Percentiles rank a stretch among this genome's conserved stretches.
phyloP scores from a whole-genome alignment of 2,797 vertebrate genomes.

The Sternotherus odoratus region DNA sequence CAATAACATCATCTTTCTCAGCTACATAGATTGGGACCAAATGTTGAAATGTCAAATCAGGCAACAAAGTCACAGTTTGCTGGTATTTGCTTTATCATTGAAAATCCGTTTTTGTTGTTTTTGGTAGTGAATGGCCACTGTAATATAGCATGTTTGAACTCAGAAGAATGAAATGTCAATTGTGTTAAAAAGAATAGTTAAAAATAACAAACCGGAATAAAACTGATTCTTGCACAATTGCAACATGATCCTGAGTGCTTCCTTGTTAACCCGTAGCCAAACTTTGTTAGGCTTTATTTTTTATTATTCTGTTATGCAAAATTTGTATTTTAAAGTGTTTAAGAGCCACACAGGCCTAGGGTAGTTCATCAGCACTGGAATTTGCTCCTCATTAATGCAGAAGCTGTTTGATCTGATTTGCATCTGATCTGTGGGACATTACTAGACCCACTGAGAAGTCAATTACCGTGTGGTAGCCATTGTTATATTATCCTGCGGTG shows the following conservation, averaged over 20 bases:
- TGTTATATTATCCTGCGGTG: not conserved
- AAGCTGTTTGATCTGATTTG: conserved; percentile 13
- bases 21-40: conserved; percentile 63
- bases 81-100: conserved; percentile 61
- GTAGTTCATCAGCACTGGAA: not conserved
- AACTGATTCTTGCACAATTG: conserved; percentile 45
- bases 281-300: not conserved
- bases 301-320: not conserved
- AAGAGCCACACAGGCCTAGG: not conserved
- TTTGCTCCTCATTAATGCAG: not conserved
- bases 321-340: not conserved
- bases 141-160: conserved; percentile 33
- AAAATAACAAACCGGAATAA: conserved; percentile 42
- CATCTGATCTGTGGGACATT: not conserved
- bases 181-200: conserved; percentile 24
- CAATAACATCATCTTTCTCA: conserved; percentile 64
- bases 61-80: conserved; percentile 3
- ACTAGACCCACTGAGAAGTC: not conserved
- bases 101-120: conserved; percentile 16
- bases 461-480: not conserved
- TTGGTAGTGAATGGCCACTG: conserved; percentile 33
- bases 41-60: conserved; percentile 60
- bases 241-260: not conserved
- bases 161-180: conserved; percentile 14
- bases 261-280: not conserved